phyloP scores from a whole-genome alignment of 1,140 invertebrate species.

The Neotoxoptera formosana region DNA sequence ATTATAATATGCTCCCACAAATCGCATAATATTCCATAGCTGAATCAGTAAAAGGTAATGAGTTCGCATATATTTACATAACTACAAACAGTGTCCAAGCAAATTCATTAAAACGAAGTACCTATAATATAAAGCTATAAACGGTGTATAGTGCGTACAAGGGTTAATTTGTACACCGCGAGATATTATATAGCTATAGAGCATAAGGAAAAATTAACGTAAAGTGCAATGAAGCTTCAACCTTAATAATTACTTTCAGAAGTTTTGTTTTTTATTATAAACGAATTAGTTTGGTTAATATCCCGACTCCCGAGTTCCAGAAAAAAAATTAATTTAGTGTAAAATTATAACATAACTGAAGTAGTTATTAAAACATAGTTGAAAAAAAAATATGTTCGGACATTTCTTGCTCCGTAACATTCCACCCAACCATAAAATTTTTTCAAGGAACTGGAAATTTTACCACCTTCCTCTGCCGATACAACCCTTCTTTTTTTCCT shows the following conservation, averaged over 20 bases:
- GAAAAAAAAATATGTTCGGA: neutral
- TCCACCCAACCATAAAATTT: neutral
- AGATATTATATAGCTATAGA: neutral
- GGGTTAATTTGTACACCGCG: neutral
- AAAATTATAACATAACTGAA: neutral
- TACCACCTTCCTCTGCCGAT: neutral
- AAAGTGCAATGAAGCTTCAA: neutral
- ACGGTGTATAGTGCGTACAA: neutral
- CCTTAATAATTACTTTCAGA: neutral
- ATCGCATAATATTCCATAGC: neutral
- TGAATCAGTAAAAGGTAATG: neutral
- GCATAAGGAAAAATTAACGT: neutral
- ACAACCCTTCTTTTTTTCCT: neutral
- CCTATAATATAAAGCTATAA: too few relatives aligned
- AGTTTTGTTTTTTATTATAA: slow-evolving; percentile 11
- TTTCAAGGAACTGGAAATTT: neutral
- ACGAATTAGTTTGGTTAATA: slow-evolving; percentile 13
- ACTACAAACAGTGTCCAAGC: neutral
- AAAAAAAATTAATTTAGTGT: slow-evolving; percentile 13
- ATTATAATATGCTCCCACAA: neutral
- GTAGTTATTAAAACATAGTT: neutral
- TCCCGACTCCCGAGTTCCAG: neutral
- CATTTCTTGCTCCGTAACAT: neutral
- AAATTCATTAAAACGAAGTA: neutral
- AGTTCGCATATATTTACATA: neutral